Evolutionary conservation across 2,888 invertebrate species (phyloP).

Genomic region (Cepaea hortensis): DNA sequence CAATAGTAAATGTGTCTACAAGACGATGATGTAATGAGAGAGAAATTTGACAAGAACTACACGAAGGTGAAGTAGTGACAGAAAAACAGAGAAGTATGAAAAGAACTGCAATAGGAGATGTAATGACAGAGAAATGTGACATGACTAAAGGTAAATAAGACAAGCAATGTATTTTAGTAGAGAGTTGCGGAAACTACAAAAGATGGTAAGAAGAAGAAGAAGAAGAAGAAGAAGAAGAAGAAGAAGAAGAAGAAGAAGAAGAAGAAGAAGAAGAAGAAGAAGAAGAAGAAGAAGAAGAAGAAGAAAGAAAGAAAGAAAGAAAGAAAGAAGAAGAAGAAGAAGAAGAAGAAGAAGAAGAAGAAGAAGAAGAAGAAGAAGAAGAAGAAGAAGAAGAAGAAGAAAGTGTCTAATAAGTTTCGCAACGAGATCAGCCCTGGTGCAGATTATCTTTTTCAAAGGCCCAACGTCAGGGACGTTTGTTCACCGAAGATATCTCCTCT

Average conservation of each 20-base stretch:
- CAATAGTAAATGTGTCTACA: no score
- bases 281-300: neutral
- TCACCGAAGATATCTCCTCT: no score
- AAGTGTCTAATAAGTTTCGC: neutral
- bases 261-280: neutral
- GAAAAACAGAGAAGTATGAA: no score
- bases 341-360: neutral
- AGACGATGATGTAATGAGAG: no score
- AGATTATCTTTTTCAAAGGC: no score
- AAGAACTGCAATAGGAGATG: no score
- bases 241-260: neutral
- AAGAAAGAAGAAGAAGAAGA: neutral
- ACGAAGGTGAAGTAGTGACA: no score
- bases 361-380: neutral
- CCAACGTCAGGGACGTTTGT: no score
- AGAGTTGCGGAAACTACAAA: neutral
- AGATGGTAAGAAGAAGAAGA: neutral
- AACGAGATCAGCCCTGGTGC: no score
- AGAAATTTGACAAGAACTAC: no score
- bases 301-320: neutral
- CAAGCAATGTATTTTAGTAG: no score
- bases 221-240: neutral
- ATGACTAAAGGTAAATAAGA: neutral
- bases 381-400: neutral
- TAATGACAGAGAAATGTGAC: neutral